Base-by-base conservation (phyloP, 2,113 vertebrate species). In the Herpailurus yagouaroundi region DNA sequence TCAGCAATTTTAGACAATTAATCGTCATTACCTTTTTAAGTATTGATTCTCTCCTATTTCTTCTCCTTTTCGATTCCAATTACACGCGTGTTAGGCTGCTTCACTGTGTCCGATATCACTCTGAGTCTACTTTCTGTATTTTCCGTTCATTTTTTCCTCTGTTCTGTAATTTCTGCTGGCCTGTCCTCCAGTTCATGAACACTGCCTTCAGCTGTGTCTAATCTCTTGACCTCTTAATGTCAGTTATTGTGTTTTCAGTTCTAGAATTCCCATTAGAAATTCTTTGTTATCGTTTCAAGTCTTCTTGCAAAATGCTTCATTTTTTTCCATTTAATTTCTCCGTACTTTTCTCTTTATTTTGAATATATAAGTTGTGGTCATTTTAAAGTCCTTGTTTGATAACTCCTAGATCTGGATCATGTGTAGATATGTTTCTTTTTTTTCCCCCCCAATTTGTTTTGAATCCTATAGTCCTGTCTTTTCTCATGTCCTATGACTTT, bases 81-180 rank as follows among this genome's bases (percentile, higher is more conserved):
- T 4, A 8, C 10, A 3, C 3, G 25, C 57, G 1, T 0, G 3
- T 63, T 7, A 16, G 57, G 12, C 33, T 33, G 12, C 19, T 23
- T 57, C 45, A 10, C 27, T 74, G 74, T 27, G 81, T 33, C 81
- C 14, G 13, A 0, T 41, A 5, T 63, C 63, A 64, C 57, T 29
- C 57, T 45, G 50, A 60, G 14, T 29, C 52, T 41, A 71, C 11
- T 23, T 66, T 74, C 36, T 74, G 0, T 12, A 9, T 81, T 68
- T 74, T 66, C 57, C 2, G 27, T 64, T 57, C 12, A 50, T 55
- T 45, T 68, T 66, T 66, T 41, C 10, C 41, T 38, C 18, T 33
- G 19, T 10, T 88, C 81, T 52, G 41, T 33, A 52, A 38, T 31
- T 80, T 73, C 45, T n/a, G 0, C 6, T 29, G 8, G 19, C 25